Base-by-base conservation (phyloP, 2,888 invertebrate genomes). In the Sclerodermus sp. region DNA sequence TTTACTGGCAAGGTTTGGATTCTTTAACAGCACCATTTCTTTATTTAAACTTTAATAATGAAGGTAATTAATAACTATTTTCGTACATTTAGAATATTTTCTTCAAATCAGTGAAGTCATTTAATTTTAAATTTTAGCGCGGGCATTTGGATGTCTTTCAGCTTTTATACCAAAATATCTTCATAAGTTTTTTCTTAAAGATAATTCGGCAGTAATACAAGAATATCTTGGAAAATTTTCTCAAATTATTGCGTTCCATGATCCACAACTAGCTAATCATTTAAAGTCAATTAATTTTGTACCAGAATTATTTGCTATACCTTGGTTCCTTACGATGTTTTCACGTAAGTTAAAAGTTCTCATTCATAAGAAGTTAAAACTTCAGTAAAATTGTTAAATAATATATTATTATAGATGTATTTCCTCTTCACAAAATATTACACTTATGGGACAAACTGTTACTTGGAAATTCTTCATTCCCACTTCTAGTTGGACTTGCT, bases 1-100 rank as follows among this genome's bases (percentile, higher is more conserved):
- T 99, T 1, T 99, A 99, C 79, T 99, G 99, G 99, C 99, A 99
- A 81, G 99, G 99, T 1, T 81, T 99, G 48, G 99, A 99, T 80
- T 99, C 98, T 0, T 82, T 99, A 13, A 95, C 96, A 46, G 99
- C 99, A 0, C 99, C 99, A 0, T 99, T 99, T 81, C 81, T 99
- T 2, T 93, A 91, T 76, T 83, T 99, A 30, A 96, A 99, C 81
- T 99, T 99, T 75, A 95, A 95, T 76, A 87, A 97, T 77, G 96
- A 98, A 86, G 92, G 95, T 93, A 73, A 54, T 17, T 15, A n/a
- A n/a, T n/a, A n/a, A n/a, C n/a, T n/a, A n/a, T n/a, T n/a, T n/a
- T n/a, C n/a, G n/a, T n/a, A 17, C 4, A 9, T 41, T 14, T 8
- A 37, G 12, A 34, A 32, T 23, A 44, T 31, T 39, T 29, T 36